Evolutionary conservation across 2,113 vertebrate genomes (phyloP), one percentile per base, ranked within the genome.

Genomic region (Siniperca chuatsi): DNA sequence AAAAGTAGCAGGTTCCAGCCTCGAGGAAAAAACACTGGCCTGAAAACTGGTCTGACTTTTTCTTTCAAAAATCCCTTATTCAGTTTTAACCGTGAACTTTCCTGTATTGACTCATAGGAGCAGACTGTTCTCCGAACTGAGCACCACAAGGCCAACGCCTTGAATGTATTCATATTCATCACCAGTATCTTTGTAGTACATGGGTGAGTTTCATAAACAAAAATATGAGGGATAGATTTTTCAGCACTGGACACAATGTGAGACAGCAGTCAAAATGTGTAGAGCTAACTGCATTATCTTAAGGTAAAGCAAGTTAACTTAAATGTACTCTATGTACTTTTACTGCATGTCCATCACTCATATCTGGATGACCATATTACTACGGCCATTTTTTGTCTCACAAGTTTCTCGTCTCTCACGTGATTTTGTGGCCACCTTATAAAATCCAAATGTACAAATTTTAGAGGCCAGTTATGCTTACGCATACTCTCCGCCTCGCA

Each of bases 161-260:
- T 23, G 64, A 44, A 66, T 44, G 42, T 40, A 74, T 75, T 75
- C 40, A 75, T 57, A 29, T 20, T 60, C 55, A 74, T n/a, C 55
- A 55, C 11, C 11, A 46, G 10, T 46, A 3, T n/a, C 55, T 18
- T 23, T 46, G 44, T 12, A 46, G 44, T 46, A 46, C 10, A 20
- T 54, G 50, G 9, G 10, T n/a, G 2, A 29, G 29, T 29, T 57
- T n/a, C 57, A 58, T 25, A 5, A 58, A 58, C n/a, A 25, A n/a
- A 57, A 57, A 57, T 16, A n/a, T n/a, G n/a, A 29, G 1, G 11
- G 12, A 2, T 29, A 29, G 29, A 29, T 29, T 29, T 29, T 29
- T 29, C 29, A 29, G 29, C 29, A 29, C 29, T 29, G 29, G 29
- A 29, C 29, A 29, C 29, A 29, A 29, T 29, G 29, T 29, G 29